Evolutionary conservation across 2,113 vertebrate species (phyloP).

Genomic region (Poeciliopsis turrubarensis): DNA sequence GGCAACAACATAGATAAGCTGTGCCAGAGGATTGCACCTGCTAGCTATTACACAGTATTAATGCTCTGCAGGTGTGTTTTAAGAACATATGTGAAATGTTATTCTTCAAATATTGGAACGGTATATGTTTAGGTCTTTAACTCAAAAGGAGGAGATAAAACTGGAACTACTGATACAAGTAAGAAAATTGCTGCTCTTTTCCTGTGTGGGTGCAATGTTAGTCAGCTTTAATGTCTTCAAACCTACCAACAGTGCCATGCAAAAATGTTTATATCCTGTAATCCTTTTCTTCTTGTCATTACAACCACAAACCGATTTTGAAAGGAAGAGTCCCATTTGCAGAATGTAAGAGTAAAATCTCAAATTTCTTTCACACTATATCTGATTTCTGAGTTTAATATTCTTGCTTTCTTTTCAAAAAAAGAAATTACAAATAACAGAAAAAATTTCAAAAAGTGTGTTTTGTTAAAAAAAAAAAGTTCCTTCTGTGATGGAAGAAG

Average conservation of each 20-base stretch:
- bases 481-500: too few relatives aligned
- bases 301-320: too few relatives aligned
- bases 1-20: slow-evolving; percentile 18
- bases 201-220: neutral
- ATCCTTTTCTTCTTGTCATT: neutral
- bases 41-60: neutral
- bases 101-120: neutral
- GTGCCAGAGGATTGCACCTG: slow-evolving; percentile 6
- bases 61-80: neutral
- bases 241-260: neutral
- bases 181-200: neutral
- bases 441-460: too few relatives aligned
- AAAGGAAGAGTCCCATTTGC: too few relatives aligned
- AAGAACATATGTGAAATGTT: neutral
- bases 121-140: neutral
- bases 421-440: too few relatives aligned
- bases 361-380: too few relatives aligned
- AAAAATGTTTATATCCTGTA: neutral
- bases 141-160: neutral
- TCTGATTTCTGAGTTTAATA: too few relatives aligned
- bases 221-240: neutral
- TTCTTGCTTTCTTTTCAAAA: too few relatives aligned
- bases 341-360: too few relatives aligned
- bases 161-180: neutral
- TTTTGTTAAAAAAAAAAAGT: too few relatives aligned